phyloP scores from a whole-genome alignment of 2,888 invertebrate species.

The Mycalesis mineus region DNA sequence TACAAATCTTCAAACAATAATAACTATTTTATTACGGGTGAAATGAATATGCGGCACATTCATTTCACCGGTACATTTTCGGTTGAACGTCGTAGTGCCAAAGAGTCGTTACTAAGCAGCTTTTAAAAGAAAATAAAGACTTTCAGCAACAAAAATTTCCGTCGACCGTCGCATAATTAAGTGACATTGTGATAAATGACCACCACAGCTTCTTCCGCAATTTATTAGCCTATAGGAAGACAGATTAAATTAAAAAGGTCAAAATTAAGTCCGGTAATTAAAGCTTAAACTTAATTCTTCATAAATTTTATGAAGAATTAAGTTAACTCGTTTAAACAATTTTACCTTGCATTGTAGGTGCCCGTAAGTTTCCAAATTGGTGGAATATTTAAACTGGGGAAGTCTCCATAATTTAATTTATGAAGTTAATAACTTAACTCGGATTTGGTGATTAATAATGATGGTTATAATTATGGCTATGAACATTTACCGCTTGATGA shows the following conservation, averaged over 20 bases:
- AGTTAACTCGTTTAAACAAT: background rate
- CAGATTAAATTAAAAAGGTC: conserved; percentile 7
- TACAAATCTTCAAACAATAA: too few species aligned
- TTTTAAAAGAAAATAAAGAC: conserved; percentile 1
- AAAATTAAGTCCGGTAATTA: background rate
- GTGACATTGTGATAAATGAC: conserved; percentile 6
- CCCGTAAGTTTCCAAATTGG: too few species aligned
- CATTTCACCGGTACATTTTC: too few species aligned
- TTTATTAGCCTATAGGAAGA: conserved; percentile 7
- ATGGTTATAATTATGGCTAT: too few species aligned
- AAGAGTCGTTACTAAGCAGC: background rate
- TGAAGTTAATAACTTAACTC: too few species aligned
- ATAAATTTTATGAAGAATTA: background rate
- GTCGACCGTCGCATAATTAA: conserved; percentile 3
- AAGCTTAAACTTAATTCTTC: too few species aligned
- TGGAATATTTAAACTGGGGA: too few species aligned
- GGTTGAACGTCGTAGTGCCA: background rate
- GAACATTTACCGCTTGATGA: too few species aligned
- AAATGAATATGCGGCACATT: too few species aligned
- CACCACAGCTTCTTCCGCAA: conserved; percentile 4
- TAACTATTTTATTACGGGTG: too few species aligned
- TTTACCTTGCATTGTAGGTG: background rate
- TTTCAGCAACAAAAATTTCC: background rate
- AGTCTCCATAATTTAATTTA: too few species aligned
- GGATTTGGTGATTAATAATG: too few species aligned